phyloP scores from a whole-genome alignment of 2,113 vertebrate genomes.

The Mionectes macconnelli region DNA sequence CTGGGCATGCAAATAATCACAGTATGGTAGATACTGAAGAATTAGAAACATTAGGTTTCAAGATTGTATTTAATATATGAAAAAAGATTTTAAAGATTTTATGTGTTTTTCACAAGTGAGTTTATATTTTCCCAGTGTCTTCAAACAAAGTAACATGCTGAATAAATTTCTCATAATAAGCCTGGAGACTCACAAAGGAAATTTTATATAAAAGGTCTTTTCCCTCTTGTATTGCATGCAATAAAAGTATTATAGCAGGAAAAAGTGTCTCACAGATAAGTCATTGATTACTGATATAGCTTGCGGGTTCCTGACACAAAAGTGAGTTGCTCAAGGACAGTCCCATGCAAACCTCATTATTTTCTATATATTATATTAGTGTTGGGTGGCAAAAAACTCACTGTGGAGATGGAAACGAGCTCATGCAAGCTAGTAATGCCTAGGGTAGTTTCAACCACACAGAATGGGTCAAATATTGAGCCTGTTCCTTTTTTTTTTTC shows the following conservation, averaged over 20 bases:
- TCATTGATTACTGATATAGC: not conserved
- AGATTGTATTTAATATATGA: not conserved
- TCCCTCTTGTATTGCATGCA: not conserved
- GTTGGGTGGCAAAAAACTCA: not conserved
- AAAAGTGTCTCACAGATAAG: not conserved
- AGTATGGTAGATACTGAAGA: not conserved
- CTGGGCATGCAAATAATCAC: not conserved
- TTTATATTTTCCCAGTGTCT: not conserved
- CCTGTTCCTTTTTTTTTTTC: not conserved
- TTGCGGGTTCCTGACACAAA: not conserved
- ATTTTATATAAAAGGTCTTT: not conserved
- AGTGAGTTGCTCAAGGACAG: not conserved
- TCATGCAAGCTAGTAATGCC: not conserved
- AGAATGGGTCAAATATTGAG: not conserved
- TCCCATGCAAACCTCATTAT: not conserved
- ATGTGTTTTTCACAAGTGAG: not conserved
- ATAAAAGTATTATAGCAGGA: not conserved
- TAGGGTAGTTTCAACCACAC: not conserved
- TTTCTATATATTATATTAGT: not conserved
- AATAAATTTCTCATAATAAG: not conserved
- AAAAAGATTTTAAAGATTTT: not conserved
- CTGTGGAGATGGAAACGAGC: accelerated
- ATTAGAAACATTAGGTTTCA: not conserved
- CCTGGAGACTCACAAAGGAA: not conserved
- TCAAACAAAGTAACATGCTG: not conserved